phyloP scores from a whole-genome alignment of 2,888 invertebrate genomes.

The Dryobota labecula region DNA sequence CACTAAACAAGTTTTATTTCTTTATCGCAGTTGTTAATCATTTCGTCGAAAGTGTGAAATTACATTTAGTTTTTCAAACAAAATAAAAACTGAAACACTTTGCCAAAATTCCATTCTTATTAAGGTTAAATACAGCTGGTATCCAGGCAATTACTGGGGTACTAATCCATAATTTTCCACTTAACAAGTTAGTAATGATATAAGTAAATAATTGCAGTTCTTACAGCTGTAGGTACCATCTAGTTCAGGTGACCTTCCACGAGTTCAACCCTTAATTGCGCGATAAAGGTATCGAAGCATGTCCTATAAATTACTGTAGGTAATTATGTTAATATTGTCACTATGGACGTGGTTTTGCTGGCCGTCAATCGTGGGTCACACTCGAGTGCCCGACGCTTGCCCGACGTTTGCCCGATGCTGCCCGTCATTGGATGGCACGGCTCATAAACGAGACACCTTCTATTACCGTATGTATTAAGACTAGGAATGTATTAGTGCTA shows the following conservation, averaged over 20 bases:
- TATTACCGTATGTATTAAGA: slow-evolving; percentile 71
- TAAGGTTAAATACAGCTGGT: slow-evolving; percentile 23
- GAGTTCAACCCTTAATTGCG: slow-evolving; percentile 54
- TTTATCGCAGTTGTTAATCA: slow-evolving; percentile 38
- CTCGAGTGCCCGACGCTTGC: slow-evolving; percentile 54
- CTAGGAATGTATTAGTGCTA: slow-evolving; percentile 46
- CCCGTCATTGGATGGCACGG: slow-evolving; percentile 68
- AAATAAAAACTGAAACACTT: slow-evolving; percentile 31
- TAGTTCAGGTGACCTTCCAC: slow-evolving; percentile 52
- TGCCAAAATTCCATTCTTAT: slow-evolving; percentile 49
- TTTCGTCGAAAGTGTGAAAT: slow-evolving; percentile 49
- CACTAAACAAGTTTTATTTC: slow-evolving; percentile 41
- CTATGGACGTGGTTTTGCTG: slow-evolving; percentile 54
- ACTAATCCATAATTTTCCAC: slow-evolving; percentile 60
- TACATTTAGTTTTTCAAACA: background rate
- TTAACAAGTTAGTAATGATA: slow-evolving; percentile 61
- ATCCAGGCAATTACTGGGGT: slow-evolving; percentile 37
- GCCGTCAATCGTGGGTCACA: slow-evolving; percentile 70
- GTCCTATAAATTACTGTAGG: slow-evolving; percentile 57
- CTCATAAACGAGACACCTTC: slow-evolving; percentile 76
- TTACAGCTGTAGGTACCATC: slow-evolving; percentile 32
- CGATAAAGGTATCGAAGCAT: slow-evolving; percentile 61
- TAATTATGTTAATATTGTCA: slow-evolving; percentile 68
- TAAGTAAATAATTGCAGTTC: slow-evolving; percentile 55
- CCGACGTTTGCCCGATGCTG: slow-evolving; percentile 47